phyloP scores from a whole-genome alignment of 2,888 invertebrate genomes.

The Cacoxenus indagator region DNA sequence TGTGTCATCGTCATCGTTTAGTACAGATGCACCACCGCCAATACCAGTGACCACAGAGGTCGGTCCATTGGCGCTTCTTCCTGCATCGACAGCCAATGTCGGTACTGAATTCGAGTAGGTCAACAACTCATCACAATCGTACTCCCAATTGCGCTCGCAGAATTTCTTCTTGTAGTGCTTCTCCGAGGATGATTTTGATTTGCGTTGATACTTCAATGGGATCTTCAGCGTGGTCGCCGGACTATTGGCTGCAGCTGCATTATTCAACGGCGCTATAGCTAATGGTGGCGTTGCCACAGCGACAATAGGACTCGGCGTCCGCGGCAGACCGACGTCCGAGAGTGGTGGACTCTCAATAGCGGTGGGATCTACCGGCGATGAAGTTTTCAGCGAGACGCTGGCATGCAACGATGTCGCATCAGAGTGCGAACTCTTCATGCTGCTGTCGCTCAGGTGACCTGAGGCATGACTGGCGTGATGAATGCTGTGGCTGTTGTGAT shows the following conservation, averaged over 20 bases:
- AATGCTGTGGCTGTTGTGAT: conserved; percentile 70
- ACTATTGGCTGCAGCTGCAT: background rate
- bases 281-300: conserved; percentile 66
- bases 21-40: conserved; percentile 17
- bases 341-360: conserved; percentile 73
- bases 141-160: conserved; percentile 82
- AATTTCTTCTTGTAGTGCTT: conserved; percentile 89
- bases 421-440: conserved; percentile 58
- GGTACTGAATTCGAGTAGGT: conserved; percentile 60
- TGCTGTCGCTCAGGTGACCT: conserved; percentile 66
- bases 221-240: conserved; percentile 66
- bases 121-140: conserved; percentile 65
- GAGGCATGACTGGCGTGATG: conserved; percentile 59
- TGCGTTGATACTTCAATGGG: conserved; percentile 76
- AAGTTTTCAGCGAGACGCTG: conserved; percentile 47
- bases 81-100: conserved; percentile 63
- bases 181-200: conserved; percentile 70
- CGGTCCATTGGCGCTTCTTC: conserved; percentile 52
- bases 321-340: conserved; percentile 69
- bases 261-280: conserved; percentile 37
- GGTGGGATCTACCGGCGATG: conserved; percentile 68
- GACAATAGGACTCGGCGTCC: conserved; percentile 70
- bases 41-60: conserved; percentile 21
- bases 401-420: conserved; percentile 46
- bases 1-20: conserved; percentile 11